Percentiles rank a stretch among this genome's conserved stretches.
These are phyloP conservation scores for Strigamia maritima DNA, from an alignment of 2,888 invertebrate genomes.

Conservation along the genomic window DNA sequence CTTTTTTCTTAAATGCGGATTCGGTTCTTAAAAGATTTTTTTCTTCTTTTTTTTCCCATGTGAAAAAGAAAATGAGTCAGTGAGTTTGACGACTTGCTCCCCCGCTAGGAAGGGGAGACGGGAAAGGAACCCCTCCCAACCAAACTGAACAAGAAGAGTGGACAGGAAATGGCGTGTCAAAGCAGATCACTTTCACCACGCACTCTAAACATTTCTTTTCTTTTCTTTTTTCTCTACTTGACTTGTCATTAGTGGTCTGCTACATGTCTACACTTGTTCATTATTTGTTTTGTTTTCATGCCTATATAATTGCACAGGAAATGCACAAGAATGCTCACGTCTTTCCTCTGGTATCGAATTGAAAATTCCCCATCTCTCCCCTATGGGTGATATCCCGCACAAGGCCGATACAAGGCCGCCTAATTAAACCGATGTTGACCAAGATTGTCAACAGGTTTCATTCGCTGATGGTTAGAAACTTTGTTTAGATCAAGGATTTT, in stretches of 20 bases:
- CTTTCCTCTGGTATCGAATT: not conserved
- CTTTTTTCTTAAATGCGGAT: not conserved
- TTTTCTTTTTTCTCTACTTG: not conserved
- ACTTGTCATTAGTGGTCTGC: constrained; percentile 6
- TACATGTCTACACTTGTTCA: not conserved
- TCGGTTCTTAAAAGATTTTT: not conserved
- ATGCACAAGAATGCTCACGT: constrained; percentile 16
- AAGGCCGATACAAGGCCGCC: not conserved
- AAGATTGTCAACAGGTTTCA: not conserved
- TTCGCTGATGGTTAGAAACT: not conserved
- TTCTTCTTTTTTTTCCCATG: constrained; percentile 5
- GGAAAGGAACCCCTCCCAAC: constrained; percentile 7
- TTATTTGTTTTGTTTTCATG: constrained; percentile 19
- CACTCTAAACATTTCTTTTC: not conserved
- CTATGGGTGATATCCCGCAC: not conserved
- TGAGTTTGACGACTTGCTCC: constrained; percentile 11
- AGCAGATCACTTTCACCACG: constrained; percentile 15
- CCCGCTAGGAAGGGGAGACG: not conserved
- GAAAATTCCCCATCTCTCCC: not conserved
- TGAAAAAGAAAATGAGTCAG: constrained; percentile 18
- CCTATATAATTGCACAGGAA: not conserved
- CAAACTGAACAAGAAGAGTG: not conserved
- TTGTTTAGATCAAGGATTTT: not conserved
- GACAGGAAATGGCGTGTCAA: constrained; percentile 11
- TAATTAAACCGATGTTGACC: not conserved